phyloP scores from a whole-genome alignment of 1,140 invertebrate species.

The Drosophila bipectinata region DNA sequence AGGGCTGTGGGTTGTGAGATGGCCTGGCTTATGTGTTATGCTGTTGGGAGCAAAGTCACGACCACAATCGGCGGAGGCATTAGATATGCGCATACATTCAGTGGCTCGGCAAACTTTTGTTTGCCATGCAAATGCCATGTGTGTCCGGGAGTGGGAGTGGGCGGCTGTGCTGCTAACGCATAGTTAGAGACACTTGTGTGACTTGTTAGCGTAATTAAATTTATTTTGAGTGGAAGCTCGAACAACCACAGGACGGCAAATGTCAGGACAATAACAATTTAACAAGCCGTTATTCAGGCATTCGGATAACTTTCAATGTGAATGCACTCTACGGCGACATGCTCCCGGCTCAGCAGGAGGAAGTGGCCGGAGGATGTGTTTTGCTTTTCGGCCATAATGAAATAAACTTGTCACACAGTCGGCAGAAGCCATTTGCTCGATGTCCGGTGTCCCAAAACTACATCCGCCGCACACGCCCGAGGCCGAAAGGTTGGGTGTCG shows the following conservation, averaged over 20 bases:
- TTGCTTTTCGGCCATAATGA: conserved; percentile 61
- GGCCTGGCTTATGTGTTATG: conserved; percentile 9
- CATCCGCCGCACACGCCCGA: neutral
- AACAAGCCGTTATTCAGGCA: conserved; percentile 40
- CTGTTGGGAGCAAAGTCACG: conserved; percentile 12
- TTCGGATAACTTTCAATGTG: conserved; percentile 51
- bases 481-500: conserved; percentile 6
- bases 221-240: conserved; percentile 11
- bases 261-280: conserved; percentile 59
- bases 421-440: conserved; percentile 41
- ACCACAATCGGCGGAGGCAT: conserved; percentile 37
- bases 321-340: conserved; percentile 51
- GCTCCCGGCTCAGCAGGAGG: conserved; percentile 22
- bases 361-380: conserved; percentile 40
- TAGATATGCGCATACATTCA: conserved; percentile 73
- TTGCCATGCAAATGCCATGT: conserved; percentile 38
- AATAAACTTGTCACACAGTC: conserved; percentile 71
- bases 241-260: conserved; percentile 8
- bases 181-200: conserved; percentile 72
- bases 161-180: conserved; percentile 40
- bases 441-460: conserved; percentile 27
- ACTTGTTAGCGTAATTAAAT: conserved; percentile 69
- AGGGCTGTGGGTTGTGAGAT: conserved; percentile 4
- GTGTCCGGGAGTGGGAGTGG: conserved; percentile 2
- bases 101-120: conserved; percentile 56